Evolutionary conservation across 2,888 invertebrate genomes (phyloP).

Genomic region (Pseudococcus jackbeardsleyi): DNA sequence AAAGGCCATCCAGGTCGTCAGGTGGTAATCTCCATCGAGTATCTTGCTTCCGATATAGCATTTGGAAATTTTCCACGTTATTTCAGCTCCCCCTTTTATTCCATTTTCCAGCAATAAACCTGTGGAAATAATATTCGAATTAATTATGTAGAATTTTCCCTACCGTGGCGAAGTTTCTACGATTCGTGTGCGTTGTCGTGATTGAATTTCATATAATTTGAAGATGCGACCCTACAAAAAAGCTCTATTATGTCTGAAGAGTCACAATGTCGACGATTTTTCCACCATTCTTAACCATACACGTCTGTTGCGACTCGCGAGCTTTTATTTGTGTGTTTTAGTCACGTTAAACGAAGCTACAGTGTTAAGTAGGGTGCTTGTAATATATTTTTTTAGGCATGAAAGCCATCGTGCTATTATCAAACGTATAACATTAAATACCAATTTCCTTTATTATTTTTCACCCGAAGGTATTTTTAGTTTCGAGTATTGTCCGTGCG

Average conservation of each 20-base stretch:
- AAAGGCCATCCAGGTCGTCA: too few species aligned
- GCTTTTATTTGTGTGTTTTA: conserved; percentile 45
- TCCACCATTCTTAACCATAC: conserved; percentile 27
- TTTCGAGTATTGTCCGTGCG: too few species aligned
- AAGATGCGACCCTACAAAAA: not conserved
- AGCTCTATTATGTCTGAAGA: not conserved
- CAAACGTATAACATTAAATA: conserved; percentile 42
- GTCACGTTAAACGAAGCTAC: conserved; percentile 35
- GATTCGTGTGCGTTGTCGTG: not conserved
- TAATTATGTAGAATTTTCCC: not conserved
- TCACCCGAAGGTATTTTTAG: not conserved
- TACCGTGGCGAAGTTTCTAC: not conserved
- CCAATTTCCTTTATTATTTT: conserved; percentile 39
- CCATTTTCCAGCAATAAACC: not conserved
- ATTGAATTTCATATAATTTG: conserved; percentile 25
- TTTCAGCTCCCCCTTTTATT: not conserved
- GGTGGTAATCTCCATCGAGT: too few species aligned
- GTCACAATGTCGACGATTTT: conserved; percentile 21
- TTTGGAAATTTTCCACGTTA: too few species aligned
- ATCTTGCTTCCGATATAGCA: too few species aligned
- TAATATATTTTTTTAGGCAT: conserved; percentile 42
- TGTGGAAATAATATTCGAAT: not conserved
- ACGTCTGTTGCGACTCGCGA: not conserved
- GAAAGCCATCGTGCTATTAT: conserved; percentile 30
- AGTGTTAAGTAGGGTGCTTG: conserved; percentile 30